These are phyloP conservation scores for Ectemnius cavifrons DNA, from an alignment of 2,888 invertebrate species.

Conservation along the genomic window DNA sequence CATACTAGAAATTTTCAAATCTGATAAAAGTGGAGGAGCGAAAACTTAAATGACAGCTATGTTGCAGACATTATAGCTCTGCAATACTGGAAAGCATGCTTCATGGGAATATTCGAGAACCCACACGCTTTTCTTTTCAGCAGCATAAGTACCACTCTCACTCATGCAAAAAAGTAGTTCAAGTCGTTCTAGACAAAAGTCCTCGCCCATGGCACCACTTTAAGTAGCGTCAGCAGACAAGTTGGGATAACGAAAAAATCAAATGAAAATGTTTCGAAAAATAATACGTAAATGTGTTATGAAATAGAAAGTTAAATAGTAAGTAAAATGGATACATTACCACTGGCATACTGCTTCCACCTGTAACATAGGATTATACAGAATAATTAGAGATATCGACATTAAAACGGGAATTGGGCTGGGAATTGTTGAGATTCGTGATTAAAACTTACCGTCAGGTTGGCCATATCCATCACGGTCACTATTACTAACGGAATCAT, in stretches of 20 bases:
- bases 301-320: constrained; percentile 43
- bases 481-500: constrained; percentile 71
- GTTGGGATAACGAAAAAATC: constrained; percentile 39
- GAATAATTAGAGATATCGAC: constrained; percentile 10
- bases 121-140: constrained; percentile 13
- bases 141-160: constrained; percentile 25
- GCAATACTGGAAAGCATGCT: constrained; percentile 62
- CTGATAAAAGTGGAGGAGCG: not conserved
- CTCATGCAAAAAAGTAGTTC: constrained; percentile 52
- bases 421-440: no score
- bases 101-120: constrained; percentile 37
- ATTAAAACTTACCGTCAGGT: constrained; percentile 68
- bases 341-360: constrained; percentile 77
- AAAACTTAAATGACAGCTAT: constrained; percentile 32
- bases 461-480: constrained; percentile 75
- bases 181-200: constrained; percentile 40
- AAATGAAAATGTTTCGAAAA: constrained; percentile 36
- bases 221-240: constrained; percentile 23
- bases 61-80: constrained; percentile 74
- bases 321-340: constrained; percentile 73
- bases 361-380: constrained; percentile 60
- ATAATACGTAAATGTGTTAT: constrained; percentile 25
- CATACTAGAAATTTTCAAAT: constrained; percentile 4
- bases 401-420: no score
- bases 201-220: constrained; percentile 15